Evolutionary conservation across 2,888 invertebrate genomes (phyloP).

Genomic region (Hoplodrina blanda): DNA sequence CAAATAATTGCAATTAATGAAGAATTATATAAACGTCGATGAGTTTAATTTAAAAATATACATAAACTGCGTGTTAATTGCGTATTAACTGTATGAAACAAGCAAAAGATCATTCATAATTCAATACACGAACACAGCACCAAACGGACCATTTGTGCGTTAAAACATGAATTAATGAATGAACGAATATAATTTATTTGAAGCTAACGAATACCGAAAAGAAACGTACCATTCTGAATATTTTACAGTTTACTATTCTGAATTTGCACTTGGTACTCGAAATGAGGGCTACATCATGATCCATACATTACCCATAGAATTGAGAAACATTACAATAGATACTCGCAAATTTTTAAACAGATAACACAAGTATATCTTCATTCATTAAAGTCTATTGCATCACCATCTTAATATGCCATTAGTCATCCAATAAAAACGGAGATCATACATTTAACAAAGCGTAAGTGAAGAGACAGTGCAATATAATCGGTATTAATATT

Average conservation of each 20-base stretch:
- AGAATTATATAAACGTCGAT: slow-evolving; percentile 35
- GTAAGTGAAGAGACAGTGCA: slow-evolving; percentile 9
- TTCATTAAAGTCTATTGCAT: slow-evolving; percentile 42
- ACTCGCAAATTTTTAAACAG: slow-evolving; percentile 11
- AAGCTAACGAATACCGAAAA: slow-evolving; percentile 23
- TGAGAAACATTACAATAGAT: slow-evolving; percentile 30
- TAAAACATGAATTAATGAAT: slow-evolving; percentile 22
- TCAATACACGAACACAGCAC: slow-evolving; percentile 24
- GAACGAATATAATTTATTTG: slow-evolving; percentile 26
- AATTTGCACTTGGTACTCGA: slow-evolving; percentile 18
- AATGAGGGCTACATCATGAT: slow-evolving; percentile 14
- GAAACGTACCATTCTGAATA: slow-evolving; percentile 21
- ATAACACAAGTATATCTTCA: slow-evolving; percentile 38
- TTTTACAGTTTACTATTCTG: slow-evolving; percentile 4
- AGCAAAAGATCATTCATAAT: slow-evolving; percentile 31
- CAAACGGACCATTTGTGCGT: slow-evolving; percentile 58
- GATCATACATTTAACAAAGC: slow-evolving; percentile 42
- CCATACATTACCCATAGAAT: slow-evolving; percentile 22
- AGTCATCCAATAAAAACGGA: slow-evolving; percentile 58
- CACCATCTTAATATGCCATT: slow-evolving; percentile 38
- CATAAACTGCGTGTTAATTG: slow-evolving; percentile 55
- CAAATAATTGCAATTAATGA: slow-evolving; percentile 30
- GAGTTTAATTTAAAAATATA: slow-evolving; percentile 31
- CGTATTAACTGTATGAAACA: slow-evolving; percentile 51
- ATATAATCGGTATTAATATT: slow-evolving; percentile 11